These are phyloP conservation scores for Caenorhabditis uteleia DNA, from an alignment of 2,888 invertebrate genomes.

Conservation along the genomic window DNA sequence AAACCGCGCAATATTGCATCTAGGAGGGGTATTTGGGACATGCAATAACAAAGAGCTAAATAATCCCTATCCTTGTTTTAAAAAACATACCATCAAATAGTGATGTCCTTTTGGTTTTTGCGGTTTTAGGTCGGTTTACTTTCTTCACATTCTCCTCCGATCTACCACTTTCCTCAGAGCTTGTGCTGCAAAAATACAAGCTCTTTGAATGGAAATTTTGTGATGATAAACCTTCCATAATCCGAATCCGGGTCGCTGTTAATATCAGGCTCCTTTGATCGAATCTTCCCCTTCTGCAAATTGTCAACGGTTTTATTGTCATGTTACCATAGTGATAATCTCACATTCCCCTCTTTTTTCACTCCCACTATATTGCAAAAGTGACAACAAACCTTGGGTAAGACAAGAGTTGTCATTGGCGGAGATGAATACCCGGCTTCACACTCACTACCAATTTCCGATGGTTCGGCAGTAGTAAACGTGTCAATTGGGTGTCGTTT, in stretches of 20 bases:
- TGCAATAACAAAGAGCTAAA: too few relatives aligned
- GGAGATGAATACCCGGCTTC: too few relatives aligned
- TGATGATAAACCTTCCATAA: conserved; percentile 16
- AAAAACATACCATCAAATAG: conserved; percentile 9
- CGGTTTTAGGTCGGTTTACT: conserved; percentile 32
- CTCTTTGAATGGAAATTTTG: background rate
- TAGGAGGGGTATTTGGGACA: too few relatives aligned
- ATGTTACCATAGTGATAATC: too few relatives aligned
- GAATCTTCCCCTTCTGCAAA: conserved; percentile 14
- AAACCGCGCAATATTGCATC: too few relatives aligned
- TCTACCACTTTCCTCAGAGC: background rate
- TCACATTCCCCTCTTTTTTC: background rate
- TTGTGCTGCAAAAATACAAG: conserved; percentile 9
- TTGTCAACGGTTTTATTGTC: too few relatives aligned
- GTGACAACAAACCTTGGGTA: background rate
- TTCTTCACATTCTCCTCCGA: background rate
- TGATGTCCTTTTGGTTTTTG: conserved; percentile 29
- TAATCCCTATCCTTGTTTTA: too few relatives aligned
- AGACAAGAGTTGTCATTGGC: too few relatives aligned
- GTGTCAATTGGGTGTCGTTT: too few relatives aligned
- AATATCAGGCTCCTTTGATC: background rate
- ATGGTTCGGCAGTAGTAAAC: too few relatives aligned
- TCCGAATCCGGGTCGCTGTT: conserved; percentile 28
- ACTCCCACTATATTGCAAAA: background rate
- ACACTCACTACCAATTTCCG: too few relatives aligned